These are phyloP conservation scores for Pseudomugil gertrudae DNA, from an alignment of 2,797 vertebrate genomes.

Conservation along the genomic window DNA sequence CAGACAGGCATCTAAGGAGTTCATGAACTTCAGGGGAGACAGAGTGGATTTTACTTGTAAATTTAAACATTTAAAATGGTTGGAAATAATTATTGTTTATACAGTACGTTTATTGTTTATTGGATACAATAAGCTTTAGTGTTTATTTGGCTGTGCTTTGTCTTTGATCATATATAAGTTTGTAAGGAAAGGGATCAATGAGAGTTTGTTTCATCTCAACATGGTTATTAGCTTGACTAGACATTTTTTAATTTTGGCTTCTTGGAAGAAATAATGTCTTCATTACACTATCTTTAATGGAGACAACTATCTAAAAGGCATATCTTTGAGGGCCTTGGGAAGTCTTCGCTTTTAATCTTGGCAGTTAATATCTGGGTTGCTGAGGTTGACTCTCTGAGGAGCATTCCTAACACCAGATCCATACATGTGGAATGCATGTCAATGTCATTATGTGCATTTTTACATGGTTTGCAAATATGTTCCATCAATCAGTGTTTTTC, in stretches of 20 bases:
- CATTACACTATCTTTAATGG: too few species aligned
- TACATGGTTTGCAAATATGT: too few species aligned
- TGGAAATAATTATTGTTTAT: background rate
- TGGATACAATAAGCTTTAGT: background rate
- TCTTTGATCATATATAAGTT: background rate
- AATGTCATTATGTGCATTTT: too few species aligned
- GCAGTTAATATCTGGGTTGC: too few species aligned
- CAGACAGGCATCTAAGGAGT: constrained; percentile 6
- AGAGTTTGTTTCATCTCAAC: background rate
- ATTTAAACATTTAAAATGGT: background rate
- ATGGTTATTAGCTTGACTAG: background rate
- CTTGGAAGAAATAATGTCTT: background rate
- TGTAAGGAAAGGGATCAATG: background rate
- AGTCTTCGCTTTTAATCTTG: too few species aligned
- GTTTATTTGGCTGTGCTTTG: too few species aligned
- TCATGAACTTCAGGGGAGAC: constrained; percentile 7
- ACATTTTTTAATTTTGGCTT: background rate
- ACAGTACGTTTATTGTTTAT: background rate
- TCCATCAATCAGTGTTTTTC: too few species aligned
- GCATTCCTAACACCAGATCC: too few species aligned
- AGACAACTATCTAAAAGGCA: too few species aligned
- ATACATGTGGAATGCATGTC: too few species aligned
- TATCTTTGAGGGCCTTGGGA: too few species aligned
- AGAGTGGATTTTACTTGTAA: background rate
- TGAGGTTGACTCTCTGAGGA: too few species aligned